Conservation (phyloP, 2,797 vertebrate genomes). For the Amblyopsis hoosieri region DNA sequence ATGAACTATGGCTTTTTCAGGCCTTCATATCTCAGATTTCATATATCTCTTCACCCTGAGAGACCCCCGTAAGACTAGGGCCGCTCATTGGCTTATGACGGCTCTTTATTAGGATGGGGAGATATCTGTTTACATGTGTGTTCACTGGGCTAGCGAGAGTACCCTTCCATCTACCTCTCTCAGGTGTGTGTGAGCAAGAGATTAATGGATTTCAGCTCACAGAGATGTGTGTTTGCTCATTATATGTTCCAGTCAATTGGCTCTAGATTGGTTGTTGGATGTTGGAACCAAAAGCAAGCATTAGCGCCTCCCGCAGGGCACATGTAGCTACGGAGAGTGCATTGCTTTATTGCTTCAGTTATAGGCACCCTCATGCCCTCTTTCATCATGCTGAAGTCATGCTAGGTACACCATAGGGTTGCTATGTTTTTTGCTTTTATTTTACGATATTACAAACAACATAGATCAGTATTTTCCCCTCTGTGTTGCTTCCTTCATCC, state of each 20-base stretch:
- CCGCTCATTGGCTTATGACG: constrained; percentile 62
- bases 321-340: constrained; percentile 12
- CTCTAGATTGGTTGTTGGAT: constrained; percentile 60
- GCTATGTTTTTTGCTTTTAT: neutral
- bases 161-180: constrained; percentile 47
- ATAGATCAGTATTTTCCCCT: neutral
- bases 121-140: constrained; percentile 76
- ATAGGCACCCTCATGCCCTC: too few species aligned
- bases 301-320: constrained; percentile 58
- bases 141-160: constrained; percentile 64
- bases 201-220: constrained; percentile 77
- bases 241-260: constrained; percentile 76
- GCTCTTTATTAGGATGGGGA: constrained; percentile 68
- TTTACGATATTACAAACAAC: too few species aligned
- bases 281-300: constrained; percentile 32
- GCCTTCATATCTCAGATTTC: neutral
- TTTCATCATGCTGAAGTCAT: too few species aligned
- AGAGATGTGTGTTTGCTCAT: constrained; percentile 64
- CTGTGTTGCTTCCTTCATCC: neutral
- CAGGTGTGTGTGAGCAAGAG: constrained; percentile 64
- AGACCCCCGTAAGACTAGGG: constrained; percentile 38
- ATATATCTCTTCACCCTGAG: constrained; percentile 21
- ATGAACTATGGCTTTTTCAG: too few species aligned
- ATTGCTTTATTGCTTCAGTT: too few species aligned
- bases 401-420: too few species aligned